A percentile compares a stretch with the other conserved stretches of the same genome.
Evolutionary conservation across 2,797 vertebrate species (phyloP).

Genomic region (Channallabes apus): DNA sequence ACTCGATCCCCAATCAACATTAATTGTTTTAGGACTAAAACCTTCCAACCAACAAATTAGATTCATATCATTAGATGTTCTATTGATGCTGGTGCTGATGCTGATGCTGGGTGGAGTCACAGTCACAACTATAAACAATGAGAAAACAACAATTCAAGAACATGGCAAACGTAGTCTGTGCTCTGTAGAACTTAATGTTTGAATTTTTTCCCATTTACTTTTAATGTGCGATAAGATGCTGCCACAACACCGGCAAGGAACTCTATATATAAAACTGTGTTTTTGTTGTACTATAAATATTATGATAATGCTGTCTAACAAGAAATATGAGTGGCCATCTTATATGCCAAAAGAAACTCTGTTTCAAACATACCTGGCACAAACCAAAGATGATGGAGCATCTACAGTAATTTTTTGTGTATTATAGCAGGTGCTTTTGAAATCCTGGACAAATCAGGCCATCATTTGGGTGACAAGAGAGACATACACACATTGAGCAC

Average conservation of each 20-base stretch:
- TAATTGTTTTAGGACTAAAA: conserved; percentile 52
- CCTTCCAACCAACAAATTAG: conserved; percentile 65
- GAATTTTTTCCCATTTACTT: not conserved
- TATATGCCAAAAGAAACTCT: not conserved
- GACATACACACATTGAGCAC: not conserved
- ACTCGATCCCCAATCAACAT: conserved; percentile 51
- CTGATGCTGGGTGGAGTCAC: conserved; percentile 57
- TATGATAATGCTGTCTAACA: not conserved
- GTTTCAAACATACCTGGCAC: not conserved
- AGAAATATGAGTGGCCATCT: not conserved
- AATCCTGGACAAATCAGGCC: too few species aligned
- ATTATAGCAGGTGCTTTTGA: not conserved
- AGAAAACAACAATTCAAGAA: conserved; percentile 34
- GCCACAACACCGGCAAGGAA: not conserved
- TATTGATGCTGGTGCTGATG: conserved; percentile 51
- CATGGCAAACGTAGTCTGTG: not conserved
- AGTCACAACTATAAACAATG: conserved; percentile 20
- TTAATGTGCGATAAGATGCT: not conserved
- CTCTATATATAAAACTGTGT: not conserved
- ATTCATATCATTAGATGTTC: conserved; percentile 32
- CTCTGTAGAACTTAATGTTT: not conserved
- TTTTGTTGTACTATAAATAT: too few species aligned
- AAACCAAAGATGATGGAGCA: not conserved
- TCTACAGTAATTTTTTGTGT: too few species aligned
- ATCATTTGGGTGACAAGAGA: not conserved